Base-by-base conservation (phyloP, 2,797 vertebrate species). In the Argya squamiceps region DNA sequence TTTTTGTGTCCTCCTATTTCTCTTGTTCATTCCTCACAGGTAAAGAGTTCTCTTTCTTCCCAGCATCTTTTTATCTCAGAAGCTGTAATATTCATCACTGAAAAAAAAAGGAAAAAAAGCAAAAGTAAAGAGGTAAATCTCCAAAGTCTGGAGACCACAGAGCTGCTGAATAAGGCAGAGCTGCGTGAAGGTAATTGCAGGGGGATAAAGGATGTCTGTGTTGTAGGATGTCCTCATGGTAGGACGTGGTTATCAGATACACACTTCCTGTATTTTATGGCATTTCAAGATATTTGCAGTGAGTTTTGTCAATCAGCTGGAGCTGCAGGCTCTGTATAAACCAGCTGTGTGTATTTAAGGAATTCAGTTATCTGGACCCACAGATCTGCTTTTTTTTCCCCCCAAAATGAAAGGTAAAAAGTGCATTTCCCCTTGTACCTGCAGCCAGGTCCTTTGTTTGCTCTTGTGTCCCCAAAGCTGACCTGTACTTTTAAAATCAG, bases 31-130 rank as follows among this genome's bases (percentile, higher is more conserved):
- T 78, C 62, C 79, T 96, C 77, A 47, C 43, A 90, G 83, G 55
- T 70, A 84, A 77, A 83, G 62, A 36, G 19, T 23, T 69, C 58
- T 86, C 41, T 82, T 84, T 77, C 39, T 84, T 92, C 46, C 55
- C 47, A 49, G 52, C 6, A 22, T 90, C 65, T 88, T 92, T 95
- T 94, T 55, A 89, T 92, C 77, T 94, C 52, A 27, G 81, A 70
- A 73, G 24, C 87, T 89, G 34, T 36, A 94, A 87, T 69, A 91
- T 65, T 93, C 47, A 76, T 62, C 56, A 50, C 41, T 41, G 36
- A 16, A 26, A 89, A 53, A 22, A 34, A 46, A 14, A 7, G 8
- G 19, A 75, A 87, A 19, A 56, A 82, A 89, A 75, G 37, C 49
- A 39, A 84, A 81, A 47, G 62, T 64, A 59, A 73, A 85, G 89